Percentiles rank a stretch among this genome's conserved stretches.
Conservation (phyloP, 2,113 vertebrate genomes). For the Turdus rufiventris region DNA sequence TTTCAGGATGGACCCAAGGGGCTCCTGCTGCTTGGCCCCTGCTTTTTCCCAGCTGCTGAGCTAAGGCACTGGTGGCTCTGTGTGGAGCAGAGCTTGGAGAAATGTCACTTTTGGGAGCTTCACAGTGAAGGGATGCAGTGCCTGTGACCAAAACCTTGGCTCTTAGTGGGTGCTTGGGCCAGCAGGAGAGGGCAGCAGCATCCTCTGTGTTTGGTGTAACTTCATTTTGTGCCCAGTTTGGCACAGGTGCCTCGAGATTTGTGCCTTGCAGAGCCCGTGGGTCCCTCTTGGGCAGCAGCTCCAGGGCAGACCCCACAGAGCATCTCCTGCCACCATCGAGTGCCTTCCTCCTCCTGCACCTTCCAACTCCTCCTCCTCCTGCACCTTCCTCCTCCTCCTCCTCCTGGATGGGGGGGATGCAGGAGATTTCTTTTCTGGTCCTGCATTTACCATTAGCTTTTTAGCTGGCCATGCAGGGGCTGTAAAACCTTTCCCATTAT, state of each 20-base stretch:
- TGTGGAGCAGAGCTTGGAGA: background rate
- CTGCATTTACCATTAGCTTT: background rate
- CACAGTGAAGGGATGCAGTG: accelerated
- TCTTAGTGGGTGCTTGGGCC: background rate
- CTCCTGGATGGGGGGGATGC: background rate
- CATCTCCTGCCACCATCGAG: background rate
- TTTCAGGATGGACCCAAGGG: background rate
- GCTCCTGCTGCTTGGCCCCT: background rate
- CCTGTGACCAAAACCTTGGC: background rate
- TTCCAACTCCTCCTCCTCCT: background rate
- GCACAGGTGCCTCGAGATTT: background rate
- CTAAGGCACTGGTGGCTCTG: background rate
- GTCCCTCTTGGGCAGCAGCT: background rate
- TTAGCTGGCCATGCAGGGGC: accelerated
- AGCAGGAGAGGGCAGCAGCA: slow-evolving; percentile 54
- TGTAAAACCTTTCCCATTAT: background rate
- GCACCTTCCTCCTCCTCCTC: background rate
- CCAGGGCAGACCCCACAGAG: accelerated
- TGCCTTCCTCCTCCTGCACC: background rate
- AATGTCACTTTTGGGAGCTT: background rate
- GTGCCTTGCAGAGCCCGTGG: background rate
- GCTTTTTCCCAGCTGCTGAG: background rate
- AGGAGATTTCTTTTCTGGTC: background rate
- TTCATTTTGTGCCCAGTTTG: accelerated
- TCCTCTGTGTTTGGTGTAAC: accelerated